Evolutionary conservation across 2,888 invertebrate genomes (phyloP).

Genomic region (Drosophila diplacantha): DNA sequence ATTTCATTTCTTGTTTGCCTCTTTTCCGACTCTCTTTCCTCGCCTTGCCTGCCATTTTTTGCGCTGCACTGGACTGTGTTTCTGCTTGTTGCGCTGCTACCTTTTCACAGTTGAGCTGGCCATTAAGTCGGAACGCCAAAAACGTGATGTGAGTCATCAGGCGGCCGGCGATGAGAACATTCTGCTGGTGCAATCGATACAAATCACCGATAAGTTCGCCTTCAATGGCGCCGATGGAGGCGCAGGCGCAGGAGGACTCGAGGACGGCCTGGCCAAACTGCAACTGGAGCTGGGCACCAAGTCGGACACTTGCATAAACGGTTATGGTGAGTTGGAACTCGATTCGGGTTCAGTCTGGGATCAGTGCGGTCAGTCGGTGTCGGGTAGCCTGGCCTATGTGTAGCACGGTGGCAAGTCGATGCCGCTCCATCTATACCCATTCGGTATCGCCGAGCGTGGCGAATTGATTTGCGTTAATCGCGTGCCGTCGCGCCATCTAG

Average conservation of each 20-base stretch:
- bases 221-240: constrained; percentile 82
- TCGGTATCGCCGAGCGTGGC: constrained; percentile 47
- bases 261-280: constrained; percentile 83
- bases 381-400: constrained; percentile 4
- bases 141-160: constrained; percentile 77
- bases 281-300: constrained; percentile 81
- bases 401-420: constrained; percentile 36
- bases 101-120: constrained; percentile 58
- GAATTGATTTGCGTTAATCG: constrained; percentile 62
- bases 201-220: constrained; percentile 95
- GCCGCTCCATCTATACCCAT: constrained; percentile 19
- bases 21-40: constrained; percentile 24
- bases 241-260: constrained; percentile 49
- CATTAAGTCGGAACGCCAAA: constrained; percentile 71
- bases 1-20: constrained; percentile 51
- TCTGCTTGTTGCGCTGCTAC: constrained; percentile 52
- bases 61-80: constrained; percentile 34
- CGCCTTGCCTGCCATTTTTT: constrained; percentile 31
- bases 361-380: constrained; percentile 14
- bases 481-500: constrained; percentile 56
- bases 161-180: constrained; percentile 85
- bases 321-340: constrained; percentile 74
- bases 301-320: constrained; percentile 77
- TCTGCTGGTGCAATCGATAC: constrained; percentile 92
- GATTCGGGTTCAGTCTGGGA: constrained; percentile 18